These are phyloP conservation scores for Bovichtus variegatus DNA, from an alignment of 2,797 vertebrate genomes.

Conservation along the genomic window DNA sequence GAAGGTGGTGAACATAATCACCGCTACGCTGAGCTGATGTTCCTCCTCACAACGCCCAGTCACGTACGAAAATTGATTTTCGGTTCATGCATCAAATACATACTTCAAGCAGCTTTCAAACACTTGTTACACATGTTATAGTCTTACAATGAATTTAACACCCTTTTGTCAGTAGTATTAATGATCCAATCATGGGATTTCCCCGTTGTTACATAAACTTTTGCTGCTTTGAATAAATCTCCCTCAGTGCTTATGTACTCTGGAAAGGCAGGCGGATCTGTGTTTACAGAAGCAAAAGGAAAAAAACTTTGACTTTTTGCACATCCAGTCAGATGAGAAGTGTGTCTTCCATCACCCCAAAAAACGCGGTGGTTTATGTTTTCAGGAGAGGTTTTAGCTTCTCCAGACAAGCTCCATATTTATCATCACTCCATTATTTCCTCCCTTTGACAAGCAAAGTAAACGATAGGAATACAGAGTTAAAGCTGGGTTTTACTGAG, in stretches of 20 bases:
- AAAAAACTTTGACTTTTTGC: constrained; percentile 72
- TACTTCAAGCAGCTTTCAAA: constrained; percentile 63
- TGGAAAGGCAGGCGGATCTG: constrained; percentile 55
- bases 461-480: constrained; percentile 74
- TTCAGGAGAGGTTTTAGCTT: constrained; percentile 78
- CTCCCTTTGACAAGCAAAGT: constrained; percentile 74
- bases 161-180: constrained; percentile 82
- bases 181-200: constrained; percentile 82
- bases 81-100: constrained; percentile 38
- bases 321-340: constrained; percentile 80
- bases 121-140: constrained; percentile 82
- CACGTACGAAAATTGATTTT: constrained; percentile 19
- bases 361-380: constrained; percentile 77
- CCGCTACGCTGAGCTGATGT: constrained; percentile 40
- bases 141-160: constrained; percentile 81
- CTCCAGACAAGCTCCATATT: constrained; percentile 78
- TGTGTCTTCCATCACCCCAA: constrained; percentile 77
- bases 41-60: constrained; percentile 33
- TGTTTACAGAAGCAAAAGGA: constrained; percentile 68
- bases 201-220: constrained; percentile 79
- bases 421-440: constrained; percentile 83
- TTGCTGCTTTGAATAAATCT: constrained; percentile 80
- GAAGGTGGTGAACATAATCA: constrained; percentile 43
- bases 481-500: constrained; percentile 66
- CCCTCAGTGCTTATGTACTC: constrained; percentile 59